Base-by-base conservation (phyloP, 1,140 invertebrate genomes). In the Drosophila nannoptera region DNA sequence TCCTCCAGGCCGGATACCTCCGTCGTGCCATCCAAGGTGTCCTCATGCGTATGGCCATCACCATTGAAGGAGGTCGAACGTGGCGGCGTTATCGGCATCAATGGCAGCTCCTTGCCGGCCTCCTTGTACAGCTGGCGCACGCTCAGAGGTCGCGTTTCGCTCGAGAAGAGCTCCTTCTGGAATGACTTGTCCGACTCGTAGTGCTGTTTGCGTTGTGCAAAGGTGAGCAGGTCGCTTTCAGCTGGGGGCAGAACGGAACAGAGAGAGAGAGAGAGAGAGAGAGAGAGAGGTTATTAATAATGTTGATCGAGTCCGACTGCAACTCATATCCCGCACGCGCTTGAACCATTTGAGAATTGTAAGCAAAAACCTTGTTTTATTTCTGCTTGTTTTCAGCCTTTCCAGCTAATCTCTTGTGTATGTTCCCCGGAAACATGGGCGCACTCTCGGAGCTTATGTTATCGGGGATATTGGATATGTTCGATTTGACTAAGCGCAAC, bases 181-280 rank as follows among this genome's bases (percentile, higher is more conserved):
- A 93, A 90, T 69, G 91, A 90, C 84, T 93, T 92, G 75, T 91
- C 91, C 67, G 92, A 91, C 82, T 91, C 91, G 91, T 92, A 97
- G 90, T 96, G 94, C 63, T 93, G 91, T 90, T 93, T 95, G 81
- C 92, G 91, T 69, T 92, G 81, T 75, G 94, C 94, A 91, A 96
- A 96, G 78, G 93, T 93, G 65, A 93, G 94, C 89, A 97, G 94
- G 91, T 96, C 95, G 78, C 95, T 94, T 92, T 95, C 95, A 90
- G 95, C 95, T 96, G 92, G 93, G 16, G 78, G 90, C 82, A 77
- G 36, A 66, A 74, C 1, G 1, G 3, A 22, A 5, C 0, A 14
- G 12, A 14, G 7, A 33, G 48, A 14, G 7, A 35, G 35, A 5
- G 11, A 32, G 38, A 35, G 11, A 12, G 6, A 35, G n/a, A 50